Evolutionary conservation across 2,888 invertebrate species (phyloP).

Genomic region (Caradrina clavipalpis): DNA sequence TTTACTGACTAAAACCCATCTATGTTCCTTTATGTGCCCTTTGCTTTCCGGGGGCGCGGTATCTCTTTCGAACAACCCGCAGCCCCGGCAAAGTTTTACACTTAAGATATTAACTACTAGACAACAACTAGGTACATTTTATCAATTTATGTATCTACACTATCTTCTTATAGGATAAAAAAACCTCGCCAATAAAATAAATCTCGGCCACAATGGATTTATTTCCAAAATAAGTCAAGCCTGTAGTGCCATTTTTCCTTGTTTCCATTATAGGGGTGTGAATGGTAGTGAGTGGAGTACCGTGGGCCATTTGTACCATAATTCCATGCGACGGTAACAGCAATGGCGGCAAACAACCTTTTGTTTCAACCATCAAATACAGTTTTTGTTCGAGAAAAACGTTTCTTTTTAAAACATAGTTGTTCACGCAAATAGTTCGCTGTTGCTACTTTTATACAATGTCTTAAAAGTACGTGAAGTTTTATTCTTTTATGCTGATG

Average conservation of each 20-base stretch:
- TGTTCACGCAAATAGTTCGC: conserved; percentile 47
- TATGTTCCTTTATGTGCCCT: too few species aligned
- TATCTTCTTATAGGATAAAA: too few species aligned
- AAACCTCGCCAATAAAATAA: conserved; percentile 10
- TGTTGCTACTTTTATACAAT: conserved; percentile 25
- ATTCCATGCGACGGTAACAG: conserved; percentile 54
- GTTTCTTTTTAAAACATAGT: conserved; percentile 55
- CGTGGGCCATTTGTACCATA: conserved; percentile 59
- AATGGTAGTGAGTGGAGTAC: conserved; percentile 45
- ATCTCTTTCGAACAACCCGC: too few species aligned
- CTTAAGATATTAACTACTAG: too few species aligned
- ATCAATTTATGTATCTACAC: too few species aligned
- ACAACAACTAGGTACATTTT: too few species aligned
- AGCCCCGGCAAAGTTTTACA: too few species aligned
- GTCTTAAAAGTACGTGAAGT: conserved; percentile 39
- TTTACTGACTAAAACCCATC: too few species aligned
- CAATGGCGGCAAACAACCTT: conserved; percentile 51
- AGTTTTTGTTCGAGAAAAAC: conserved; percentile 62
- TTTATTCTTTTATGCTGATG: conserved; percentile 35
- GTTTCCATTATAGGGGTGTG: conserved; percentile 41
- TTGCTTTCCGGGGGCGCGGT: too few species aligned
- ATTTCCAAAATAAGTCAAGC: conserved; percentile 49
- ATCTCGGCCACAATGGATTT: conserved; percentile 22
- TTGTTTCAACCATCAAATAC: conserved; percentile 61
- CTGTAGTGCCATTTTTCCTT: conserved; percentile 46